Conservation (phyloP, 2,797 vertebrate genomes). For the Pteronotus mesoamericanus region DNA sequence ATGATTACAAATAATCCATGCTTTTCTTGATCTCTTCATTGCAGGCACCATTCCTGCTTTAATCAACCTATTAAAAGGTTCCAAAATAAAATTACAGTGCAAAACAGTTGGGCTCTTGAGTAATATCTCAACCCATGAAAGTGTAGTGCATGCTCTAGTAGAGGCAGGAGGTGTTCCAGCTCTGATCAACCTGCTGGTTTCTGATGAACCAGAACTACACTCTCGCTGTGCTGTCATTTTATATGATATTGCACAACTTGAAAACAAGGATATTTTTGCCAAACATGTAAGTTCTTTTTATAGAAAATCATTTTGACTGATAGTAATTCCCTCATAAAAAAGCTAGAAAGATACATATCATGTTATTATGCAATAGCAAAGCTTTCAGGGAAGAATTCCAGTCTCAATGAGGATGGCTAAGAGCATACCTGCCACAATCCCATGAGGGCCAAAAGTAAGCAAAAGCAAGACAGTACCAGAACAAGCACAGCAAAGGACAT, state of each 20-base stretch:
- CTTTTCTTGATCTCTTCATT: not conserved
- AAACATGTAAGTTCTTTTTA: slow-evolving; percentile 74
- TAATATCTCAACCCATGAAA: slow-evolving; percentile 79
- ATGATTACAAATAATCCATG: not conserved
- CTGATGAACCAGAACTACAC: slow-evolving; percentile 78
- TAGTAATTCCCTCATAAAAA: not conserved
- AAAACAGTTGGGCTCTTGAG: slow-evolving; percentile 81
- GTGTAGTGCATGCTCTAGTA: slow-evolving; percentile 76
- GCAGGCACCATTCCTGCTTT: slow-evolving; percentile 81
- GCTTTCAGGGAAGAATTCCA: not conserved
- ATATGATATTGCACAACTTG: slow-evolving; percentile 79
- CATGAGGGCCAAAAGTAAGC: not conserved
- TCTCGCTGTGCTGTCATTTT: slow-evolving; percentile 83
- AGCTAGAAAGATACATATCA: not conserved
- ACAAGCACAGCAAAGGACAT: not conserved
- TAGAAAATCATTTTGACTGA: not conserved
- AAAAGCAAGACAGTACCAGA: not conserved
- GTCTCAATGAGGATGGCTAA: not conserved
- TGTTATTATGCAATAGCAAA: not conserved
- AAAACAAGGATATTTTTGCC: slow-evolving; percentile 75
- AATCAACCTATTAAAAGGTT: slow-evolving; percentile 75
- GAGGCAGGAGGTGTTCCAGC: slow-evolving; percentile 73
- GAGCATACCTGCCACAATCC: not conserved
- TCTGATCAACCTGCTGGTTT: slow-evolving; percentile 76
- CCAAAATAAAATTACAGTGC: slow-evolving; percentile 75